Evolutionary conservation across 2,888 invertebrate genomes (phyloP).

Genomic region (Platycnemis pennipes): DNA sequence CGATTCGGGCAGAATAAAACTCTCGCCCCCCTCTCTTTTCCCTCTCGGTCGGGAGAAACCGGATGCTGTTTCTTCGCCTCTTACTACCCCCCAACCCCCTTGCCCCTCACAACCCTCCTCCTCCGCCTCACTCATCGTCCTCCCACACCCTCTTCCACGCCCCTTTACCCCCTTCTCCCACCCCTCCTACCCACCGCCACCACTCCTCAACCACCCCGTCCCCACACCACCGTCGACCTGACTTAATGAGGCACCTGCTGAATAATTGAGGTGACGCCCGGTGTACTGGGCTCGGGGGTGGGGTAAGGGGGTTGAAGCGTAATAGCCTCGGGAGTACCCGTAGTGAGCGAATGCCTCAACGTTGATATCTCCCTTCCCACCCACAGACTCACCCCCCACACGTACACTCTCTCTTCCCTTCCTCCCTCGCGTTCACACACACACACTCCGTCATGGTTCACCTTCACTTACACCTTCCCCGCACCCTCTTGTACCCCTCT

Average conservation of each 20-base stretch:
- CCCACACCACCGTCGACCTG: background rate
- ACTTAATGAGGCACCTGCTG: constrained; percentile 67
- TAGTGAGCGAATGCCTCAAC: constrained; percentile 39
- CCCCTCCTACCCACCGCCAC: background rate
- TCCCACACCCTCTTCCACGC: background rate
- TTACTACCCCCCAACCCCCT: background rate
- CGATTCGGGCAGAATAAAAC: background rate
- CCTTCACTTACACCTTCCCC: constrained; percentile 3
- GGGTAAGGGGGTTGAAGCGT: background rate
- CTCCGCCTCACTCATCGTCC: background rate
- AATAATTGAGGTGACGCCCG: constrained; percentile 45
- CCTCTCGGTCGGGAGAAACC: background rate
- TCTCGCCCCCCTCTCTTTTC: background rate
- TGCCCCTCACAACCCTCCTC: background rate
- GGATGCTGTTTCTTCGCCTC: constrained; percentile 35
- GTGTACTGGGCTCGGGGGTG: background rate
- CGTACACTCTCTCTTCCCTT: background rate
- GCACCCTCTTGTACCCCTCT: too few species aligned
- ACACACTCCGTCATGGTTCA: background rate
- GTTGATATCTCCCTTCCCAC: constrained; percentile 9
- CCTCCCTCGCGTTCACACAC: background rate
- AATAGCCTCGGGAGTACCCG: constrained; percentile 47
- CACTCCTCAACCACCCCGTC: too few species aligned
- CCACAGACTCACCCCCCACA: background rate
- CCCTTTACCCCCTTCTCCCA: background rate